These are phyloP conservation scores for Enteromius viviparus DNA, from an alignment of 2,797 vertebrate species.

Conservation along the genomic window DNA sequence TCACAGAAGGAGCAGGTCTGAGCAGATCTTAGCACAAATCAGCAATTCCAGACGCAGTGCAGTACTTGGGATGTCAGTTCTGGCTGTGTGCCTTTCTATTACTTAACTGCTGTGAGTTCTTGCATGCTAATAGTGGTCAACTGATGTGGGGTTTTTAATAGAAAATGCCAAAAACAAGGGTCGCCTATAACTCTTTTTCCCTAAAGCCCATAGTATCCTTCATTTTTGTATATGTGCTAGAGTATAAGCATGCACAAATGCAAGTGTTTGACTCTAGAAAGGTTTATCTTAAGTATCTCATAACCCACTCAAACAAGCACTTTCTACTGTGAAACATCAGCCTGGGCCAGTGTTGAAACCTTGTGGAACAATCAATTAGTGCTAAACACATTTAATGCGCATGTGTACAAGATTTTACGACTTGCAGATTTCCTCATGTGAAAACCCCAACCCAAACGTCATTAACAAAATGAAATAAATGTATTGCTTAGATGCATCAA, in stretches of 20 bases:
- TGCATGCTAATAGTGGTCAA: background rate
- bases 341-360: background rate
- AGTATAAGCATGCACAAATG: too few relatives aligned
- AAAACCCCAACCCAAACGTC: background rate
- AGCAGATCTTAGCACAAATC: constrained; percentile 24
- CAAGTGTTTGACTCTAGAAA: background rate
- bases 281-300: background rate
- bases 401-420: background rate
- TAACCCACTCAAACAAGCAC: background rate
- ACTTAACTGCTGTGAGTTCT: constrained; percentile 2
- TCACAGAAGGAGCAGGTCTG: constrained; percentile 10
- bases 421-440: background rate
- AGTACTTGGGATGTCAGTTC: background rate
- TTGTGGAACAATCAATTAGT: background rate
- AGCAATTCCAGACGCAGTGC: background rate
- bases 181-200: background rate
- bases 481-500: background rate
- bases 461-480: background rate
- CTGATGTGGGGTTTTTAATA: background rate
- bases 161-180: background rate
- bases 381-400: background rate
- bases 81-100: background rate
- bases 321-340: background rate
- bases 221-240: background rate
- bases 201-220: background rate